Percentiles rank a stretch among this genome's conserved stretches.
These are phyloP conservation scores for Lydus trimaculatus DNA, from an alignment of 2,888 invertebrate genomes.

Conservation along the genomic window DNA sequence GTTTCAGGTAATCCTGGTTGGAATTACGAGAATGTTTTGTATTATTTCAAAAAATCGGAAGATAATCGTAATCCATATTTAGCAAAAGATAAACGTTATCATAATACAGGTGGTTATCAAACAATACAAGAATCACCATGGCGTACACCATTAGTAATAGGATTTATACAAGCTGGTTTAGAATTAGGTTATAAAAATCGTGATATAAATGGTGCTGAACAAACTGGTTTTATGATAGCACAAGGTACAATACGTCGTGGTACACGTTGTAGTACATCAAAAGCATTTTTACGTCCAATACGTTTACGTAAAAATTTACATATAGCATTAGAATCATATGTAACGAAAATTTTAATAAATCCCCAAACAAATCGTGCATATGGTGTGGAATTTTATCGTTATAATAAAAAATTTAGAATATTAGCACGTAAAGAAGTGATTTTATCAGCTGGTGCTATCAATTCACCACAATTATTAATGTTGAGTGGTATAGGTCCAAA, in stretches of 20 bases:
- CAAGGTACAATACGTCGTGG: slow-evolving; percentile 79
- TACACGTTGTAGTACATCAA: slow-evolving; percentile 85
- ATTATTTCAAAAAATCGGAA: slow-evolving; percentile 90
- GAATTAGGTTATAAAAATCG: slow-evolving; percentile 85
- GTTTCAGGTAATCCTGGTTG: slow-evolving; percentile 82
- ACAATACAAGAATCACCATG: slow-evolving; percentile 84
- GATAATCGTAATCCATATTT: slow-evolving; percentile 88
- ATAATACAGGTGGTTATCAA: slow-evolving; percentile 75
- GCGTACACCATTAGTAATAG: slow-evolving; percentile 82
- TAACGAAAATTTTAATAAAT: slow-evolving; percentile 74
- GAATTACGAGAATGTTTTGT: slow-evolving; percentile 83
- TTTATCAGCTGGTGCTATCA: slow-evolving; percentile 85
- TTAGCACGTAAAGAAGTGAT: slow-evolving; percentile 84
- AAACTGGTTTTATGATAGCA: slow-evolving; percentile 84
- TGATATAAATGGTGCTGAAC: slow-evolving; percentile 81
- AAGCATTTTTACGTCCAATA: slow-evolving; percentile 84
- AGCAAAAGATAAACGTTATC: slow-evolving; percentile 69
- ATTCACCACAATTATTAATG: slow-evolving; percentile 88
- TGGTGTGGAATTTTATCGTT: slow-evolving; percentile 68
- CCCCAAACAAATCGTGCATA: slow-evolving; percentile 65
- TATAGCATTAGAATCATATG: slow-evolving; percentile 81
- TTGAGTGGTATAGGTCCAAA: slow-evolving; percentile 63
- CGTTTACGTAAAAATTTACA: slow-evolving; percentile 80
- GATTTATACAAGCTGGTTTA: slow-evolving; percentile 81
- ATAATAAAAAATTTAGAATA: slow-evolving; percentile 66